Evolutionary conservation across 2,888 invertebrate species (phyloP), one percentile per base, ranked within the genome.

Genomic region (Drosophila putrida): DNA sequence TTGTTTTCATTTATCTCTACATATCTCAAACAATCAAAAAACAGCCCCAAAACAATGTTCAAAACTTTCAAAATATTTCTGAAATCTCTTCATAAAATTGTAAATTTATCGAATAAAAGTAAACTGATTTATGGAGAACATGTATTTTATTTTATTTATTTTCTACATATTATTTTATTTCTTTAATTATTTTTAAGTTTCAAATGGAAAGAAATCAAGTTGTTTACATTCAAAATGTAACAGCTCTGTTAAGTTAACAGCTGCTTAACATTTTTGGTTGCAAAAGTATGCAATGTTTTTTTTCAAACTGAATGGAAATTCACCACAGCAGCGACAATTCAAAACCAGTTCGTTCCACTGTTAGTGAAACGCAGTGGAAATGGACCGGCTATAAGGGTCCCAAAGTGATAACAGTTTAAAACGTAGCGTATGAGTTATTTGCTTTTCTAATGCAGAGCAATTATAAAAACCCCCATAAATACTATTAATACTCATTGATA

Each of bases 221-320:
- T 38, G 36, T 13, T 38, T 8, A 6, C 8, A 6, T 9, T 50
- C 0, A 0, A 25, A 9, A 33, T 1, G 6, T 35, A 67, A 61
- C 67, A 63, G 46, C 33, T 4, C 43, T 57, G 31, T 33, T 36
- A 27, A 13, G 2, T 49, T 57, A 57, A 57, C 65, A 63, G 15
- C 11, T 0, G 1, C 6, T 8, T 50, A 20, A 38, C 33, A 67
- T 47, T 62, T 31, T 0, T 0, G 0, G 6, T 0, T 6, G 25
- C n/a, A 28, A 47, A 65, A 15, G 38, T 71, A 83, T 59, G 78
- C 83, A 39, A 63, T 46, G 9, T 0, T 49, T 49, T 39, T 28
- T 3, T 3, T 5, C 3, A 8, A 33, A 25, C 8, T 11, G 6
- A 35, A 35, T n/a, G 35, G n/a, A 49, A 35, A 49, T 25, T 49